Conservation (phyloP, 2,797 vertebrate genomes). For the Malacoctenus gilli region DNA sequence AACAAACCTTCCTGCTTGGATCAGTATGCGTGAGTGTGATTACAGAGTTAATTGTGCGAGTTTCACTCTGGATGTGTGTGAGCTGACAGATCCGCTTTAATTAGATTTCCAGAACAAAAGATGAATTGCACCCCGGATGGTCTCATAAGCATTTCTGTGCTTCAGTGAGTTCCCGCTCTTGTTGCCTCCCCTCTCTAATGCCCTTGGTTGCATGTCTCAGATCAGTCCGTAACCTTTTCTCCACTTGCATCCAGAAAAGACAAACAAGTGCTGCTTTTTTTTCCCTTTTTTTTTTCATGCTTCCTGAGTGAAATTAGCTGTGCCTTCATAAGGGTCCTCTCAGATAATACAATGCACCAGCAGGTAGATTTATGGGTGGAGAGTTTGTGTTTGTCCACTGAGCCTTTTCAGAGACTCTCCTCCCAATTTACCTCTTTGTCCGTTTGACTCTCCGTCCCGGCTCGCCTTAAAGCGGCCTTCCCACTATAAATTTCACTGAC, state of each 20-base stretch:
- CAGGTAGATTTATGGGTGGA: conserved; percentile 22
- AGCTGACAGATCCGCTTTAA: too few species aligned
- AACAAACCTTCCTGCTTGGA: too few species aligned
- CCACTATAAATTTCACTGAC: conserved; percentile 56
- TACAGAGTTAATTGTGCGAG: too few species aligned
- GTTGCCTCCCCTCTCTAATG: conserved; percentile 24
- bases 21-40: too few species aligned
- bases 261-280: conserved; percentile 2
- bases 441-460: conserved; percentile 34
- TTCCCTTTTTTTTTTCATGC: not conserved
- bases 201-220: conserved; percentile 20
- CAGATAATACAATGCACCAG: conserved; percentile 8
- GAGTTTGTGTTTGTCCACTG: conserved; percentile 28
- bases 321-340: conserved; percentile 8
- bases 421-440: conserved; percentile 40
- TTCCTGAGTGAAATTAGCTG: conserved; percentile 12
- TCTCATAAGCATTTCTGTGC: conserved; percentile 6
- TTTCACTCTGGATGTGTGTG: too few species aligned
- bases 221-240: conserved; percentile 16
- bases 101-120: too few species aligned
- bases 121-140: too few species aligned
- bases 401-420: conserved; percentile 29
- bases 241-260: conserved; percentile 8
- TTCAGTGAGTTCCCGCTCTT: conserved; percentile 24
- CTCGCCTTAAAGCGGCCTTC: conserved; percentile 32